These are phyloP conservation scores for Pangasianodon hypophthalmus DNA, from an alignment of 2,113 vertebrate species.

Conservation along the genomic window DNA sequence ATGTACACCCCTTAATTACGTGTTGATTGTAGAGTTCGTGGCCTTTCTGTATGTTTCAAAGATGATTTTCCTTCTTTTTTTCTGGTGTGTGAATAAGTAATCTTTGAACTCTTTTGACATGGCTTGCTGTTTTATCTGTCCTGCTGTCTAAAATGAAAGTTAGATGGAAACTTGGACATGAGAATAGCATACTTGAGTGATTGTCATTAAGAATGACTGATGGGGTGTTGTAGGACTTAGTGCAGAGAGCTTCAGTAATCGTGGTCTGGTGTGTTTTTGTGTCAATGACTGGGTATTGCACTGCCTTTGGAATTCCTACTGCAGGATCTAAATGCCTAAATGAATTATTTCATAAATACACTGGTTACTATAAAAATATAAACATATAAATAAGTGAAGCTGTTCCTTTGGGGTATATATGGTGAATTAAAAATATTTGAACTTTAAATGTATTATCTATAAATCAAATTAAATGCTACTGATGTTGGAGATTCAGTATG, in stretches of 20 bases:
- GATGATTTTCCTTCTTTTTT: neutral
- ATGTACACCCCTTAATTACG: neutral
- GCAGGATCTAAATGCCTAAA: neutral
- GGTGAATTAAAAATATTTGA: constrained; percentile 22
- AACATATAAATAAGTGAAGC: neutral
- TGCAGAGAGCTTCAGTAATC: constrained; percentile 24
- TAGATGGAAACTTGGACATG: constrained; percentile 19
- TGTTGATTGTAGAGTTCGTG: neutral
- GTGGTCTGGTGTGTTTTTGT: constrained; percentile 5
- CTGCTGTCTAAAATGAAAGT: constrained; percentile 20
- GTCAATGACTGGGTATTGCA: neutral
- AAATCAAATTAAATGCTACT: constrained; percentile 15
- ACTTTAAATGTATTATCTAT: neutral
- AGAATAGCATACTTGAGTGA: constrained; percentile 21
- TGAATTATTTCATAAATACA: constrained; percentile 5
- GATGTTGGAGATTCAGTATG: constrained; percentile 7
- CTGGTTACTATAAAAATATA: neutral
- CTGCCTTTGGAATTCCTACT: neutral
- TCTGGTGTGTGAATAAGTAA: neutral
- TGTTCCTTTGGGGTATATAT: neutral
- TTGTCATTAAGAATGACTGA: constrained; percentile 14
- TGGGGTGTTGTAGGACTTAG: constrained; percentile 27
- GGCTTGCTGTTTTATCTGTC: constrained; percentile 9
- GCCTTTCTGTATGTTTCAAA: neutral
- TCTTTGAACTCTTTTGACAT: neutral